These are phyloP conservation scores for Rhamphomyia laevipes DNA, from an alignment of 2,888 invertebrate genomes.

Conservation along the genomic window DNA sequence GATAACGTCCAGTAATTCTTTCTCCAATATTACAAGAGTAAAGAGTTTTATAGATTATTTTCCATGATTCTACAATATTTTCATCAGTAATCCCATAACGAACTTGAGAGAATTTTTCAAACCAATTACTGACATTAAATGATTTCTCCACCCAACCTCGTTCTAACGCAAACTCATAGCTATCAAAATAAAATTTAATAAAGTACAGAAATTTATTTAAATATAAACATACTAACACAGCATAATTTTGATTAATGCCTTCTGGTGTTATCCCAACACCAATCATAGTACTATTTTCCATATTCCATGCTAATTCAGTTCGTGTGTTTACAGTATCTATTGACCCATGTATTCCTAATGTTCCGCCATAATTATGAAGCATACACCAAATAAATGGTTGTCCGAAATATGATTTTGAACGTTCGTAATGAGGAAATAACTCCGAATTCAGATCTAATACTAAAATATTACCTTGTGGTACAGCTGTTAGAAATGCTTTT, in stretches of 20 bases:
- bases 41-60: no score
- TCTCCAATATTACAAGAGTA: no score
- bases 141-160: constrained; percentile 56
- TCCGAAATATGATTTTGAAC: constrained; percentile 72
- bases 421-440: constrained; percentile 64
- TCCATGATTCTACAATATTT: constrained; percentile 52
- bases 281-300: constrained; percentile 64
- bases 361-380: constrained; percentile 94
- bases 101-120: constrained; percentile 48
- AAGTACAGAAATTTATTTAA: no score
- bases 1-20: constrained; percentile 52
- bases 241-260: constrained; percentile 91
- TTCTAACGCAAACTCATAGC: constrained; percentile 81
- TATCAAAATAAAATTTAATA: no score
- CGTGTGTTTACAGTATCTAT: constrained; percentile 53
- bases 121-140: constrained; percentile 52
- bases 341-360: constrained; percentile 82
- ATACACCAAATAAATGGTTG: constrained; percentile 96
- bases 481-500: constrained; percentile 61
- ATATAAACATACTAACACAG: constrained; percentile 38
- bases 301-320: constrained; percentile 36
- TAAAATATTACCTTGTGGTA: constrained; percentile 69
- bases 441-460: constrained; percentile 85
- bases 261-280: constrained; percentile 89
- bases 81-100: constrained; percentile 57